These are phyloP conservation scores for Vombatus ursinus DNA, from an alignment of 2,113 vertebrate species.

Conservation along the genomic window DNA sequence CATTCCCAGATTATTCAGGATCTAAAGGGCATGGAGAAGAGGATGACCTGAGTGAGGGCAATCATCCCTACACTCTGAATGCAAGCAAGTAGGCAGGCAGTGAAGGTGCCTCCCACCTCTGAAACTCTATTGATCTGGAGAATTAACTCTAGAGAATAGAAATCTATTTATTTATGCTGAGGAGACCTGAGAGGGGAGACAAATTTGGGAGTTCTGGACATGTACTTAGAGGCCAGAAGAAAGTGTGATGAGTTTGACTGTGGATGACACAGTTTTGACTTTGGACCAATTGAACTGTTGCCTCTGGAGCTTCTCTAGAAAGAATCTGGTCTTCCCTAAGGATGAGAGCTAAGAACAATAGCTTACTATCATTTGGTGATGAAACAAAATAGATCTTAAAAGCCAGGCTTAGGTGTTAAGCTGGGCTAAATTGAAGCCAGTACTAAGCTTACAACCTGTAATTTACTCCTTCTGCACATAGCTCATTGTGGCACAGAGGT, in stretches of 20 bases:
- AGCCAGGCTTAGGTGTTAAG: not conserved
- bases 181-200: not conserved
- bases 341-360: not conserved
- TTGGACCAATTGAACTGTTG: not conserved
- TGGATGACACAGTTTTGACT: not conserved
- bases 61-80: not conserved
- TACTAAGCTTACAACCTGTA: not conserved
- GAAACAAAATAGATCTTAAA: not conserved
- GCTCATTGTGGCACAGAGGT: not conserved
- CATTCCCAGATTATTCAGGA: too few species aligned
- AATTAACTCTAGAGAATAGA: not conserved
- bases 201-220: not conserved
- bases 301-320: not conserved
- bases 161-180: not conserved
- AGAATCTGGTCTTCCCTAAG: not conserved
- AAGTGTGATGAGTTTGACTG: not conserved
- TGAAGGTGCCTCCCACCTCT: not conserved
- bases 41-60: too few species aligned
- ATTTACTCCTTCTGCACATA: not conserved
- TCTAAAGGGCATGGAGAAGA: too few species aligned
- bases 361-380: not conserved
- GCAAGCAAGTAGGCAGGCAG: not conserved
- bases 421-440: not conserved
- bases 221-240: not conserved
- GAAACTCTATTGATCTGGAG: not conserved